Evolutionary conservation across 2,888 invertebrate genomes (phyloP).

Genomic region (Cheilosia pagana): DNA sequence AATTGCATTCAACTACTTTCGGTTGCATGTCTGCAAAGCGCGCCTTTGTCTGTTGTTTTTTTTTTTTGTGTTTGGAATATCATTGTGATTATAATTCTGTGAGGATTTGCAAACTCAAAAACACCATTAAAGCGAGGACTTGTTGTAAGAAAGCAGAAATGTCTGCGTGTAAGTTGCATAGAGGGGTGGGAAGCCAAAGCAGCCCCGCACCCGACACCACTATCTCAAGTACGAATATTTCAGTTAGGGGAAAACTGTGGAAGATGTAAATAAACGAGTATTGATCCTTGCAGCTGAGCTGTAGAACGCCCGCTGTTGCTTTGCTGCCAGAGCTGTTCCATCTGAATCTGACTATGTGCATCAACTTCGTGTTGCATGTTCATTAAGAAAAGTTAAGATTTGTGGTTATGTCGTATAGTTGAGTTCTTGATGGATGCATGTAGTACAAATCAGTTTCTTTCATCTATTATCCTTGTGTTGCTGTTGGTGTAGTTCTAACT

Average conservation of each 20-base stretch:
- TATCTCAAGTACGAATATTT: slow-evolving; percentile 8
- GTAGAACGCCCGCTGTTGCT: slow-evolving; percentile 12
- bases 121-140: slow-evolving; percentile 17
- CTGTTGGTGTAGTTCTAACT: no score
- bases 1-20: background rate
- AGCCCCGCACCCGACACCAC: background rate
- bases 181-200: slow-evolving; percentile 16
- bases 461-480: slow-evolving; percentile 33
- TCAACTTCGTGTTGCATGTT: slow-evolving; percentile 42
- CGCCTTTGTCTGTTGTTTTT: no score
- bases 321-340: background rate
- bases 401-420: slow-evolving; percentile 61
- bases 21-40: background rate
- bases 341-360: slow-evolving; percentile 1
- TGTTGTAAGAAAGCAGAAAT: slow-evolving; percentile 33
- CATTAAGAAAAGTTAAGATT: slow-evolving; percentile 68
- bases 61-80: background rate
- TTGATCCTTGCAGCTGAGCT: slow-evolving; percentile 17
- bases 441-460: slow-evolving; percentile 46
- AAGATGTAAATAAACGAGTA: slow-evolving; percentile 51
- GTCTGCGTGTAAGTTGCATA: background rate
- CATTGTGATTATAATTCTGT: background rate
- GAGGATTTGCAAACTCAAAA: slow-evolving; percentile 14
- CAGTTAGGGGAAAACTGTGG: slow-evolving; percentile 2
- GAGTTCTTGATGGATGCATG: slow-evolving; percentile 54